These are phyloP conservation scores for Pomatorhinus ruficollis DNA, from an alignment of 2,113 vertebrate species.

Conservation along the genomic window DNA sequence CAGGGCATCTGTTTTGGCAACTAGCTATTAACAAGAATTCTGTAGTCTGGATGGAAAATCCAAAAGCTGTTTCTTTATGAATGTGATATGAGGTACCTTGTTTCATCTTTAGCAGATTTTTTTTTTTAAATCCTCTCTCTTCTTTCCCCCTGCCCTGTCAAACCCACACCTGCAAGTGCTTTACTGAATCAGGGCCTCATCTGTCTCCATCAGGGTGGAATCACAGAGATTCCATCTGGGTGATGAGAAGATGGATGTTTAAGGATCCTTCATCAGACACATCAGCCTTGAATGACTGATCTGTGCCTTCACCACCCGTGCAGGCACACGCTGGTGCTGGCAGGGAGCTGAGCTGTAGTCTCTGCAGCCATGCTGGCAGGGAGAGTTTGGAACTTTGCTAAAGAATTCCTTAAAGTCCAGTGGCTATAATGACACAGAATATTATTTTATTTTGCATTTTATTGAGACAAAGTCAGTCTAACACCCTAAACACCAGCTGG, in stretches of 20 bases:
- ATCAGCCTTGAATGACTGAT: background rate
- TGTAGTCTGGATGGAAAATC: background rate
- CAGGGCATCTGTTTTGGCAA: conserved; percentile 48
- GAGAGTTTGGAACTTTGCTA: background rate
- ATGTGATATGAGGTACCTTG: background rate
- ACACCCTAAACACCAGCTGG: background rate
- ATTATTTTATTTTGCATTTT: background rate
- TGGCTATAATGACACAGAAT: background rate
- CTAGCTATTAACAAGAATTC: conserved; percentile 16
- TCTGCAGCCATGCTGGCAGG: background rate
- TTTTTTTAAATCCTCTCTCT: background rate
- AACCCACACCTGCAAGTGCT: conserved; percentile 2
- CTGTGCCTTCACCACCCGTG: background rate
- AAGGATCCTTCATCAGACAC: background rate
- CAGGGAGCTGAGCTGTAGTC: background rate
- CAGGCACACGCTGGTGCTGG: background rate
- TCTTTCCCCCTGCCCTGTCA: background rate
- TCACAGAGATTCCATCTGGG: background rate
- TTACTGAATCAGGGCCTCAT: background rate
- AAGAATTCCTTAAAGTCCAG: background rate
- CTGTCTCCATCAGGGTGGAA: background rate
- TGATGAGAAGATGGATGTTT: background rate
- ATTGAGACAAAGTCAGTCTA: rapidly evolving
- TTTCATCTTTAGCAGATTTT: background rate
- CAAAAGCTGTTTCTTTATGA: background rate